Conservation (phyloP, 1,140 invertebrate species). For the Macrotrachela quadricornifera region DNA sequence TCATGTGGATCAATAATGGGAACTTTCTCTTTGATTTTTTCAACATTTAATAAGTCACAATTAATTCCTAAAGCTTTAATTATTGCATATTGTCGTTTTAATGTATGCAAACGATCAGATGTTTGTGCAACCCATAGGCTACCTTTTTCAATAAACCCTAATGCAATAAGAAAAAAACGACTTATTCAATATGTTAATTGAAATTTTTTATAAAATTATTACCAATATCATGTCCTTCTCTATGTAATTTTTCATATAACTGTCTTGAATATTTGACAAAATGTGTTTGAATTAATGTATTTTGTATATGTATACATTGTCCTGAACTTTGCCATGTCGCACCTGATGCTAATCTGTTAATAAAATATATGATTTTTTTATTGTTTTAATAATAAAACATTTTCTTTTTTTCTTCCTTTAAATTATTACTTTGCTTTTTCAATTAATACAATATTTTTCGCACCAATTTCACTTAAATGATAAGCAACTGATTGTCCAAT, state of each 20-base stretch:
- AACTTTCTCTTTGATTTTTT: slow-evolving; percentile 52
- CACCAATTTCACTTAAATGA: slow-evolving; percentile 60
- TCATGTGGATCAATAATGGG: slow-evolving; percentile 58
- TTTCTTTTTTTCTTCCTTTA: no score
- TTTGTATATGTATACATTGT: no score
- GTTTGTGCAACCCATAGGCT: no score
- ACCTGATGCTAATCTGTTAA: no score
- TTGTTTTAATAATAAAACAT: no score
- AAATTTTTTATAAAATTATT: neutral
- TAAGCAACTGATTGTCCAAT: slow-evolving; percentile 81
- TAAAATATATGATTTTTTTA: no score
- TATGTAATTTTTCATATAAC: slow-evolving; percentile 57
- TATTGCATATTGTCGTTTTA: neutral
- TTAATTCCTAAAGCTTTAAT: slow-evolving; percentile 22
- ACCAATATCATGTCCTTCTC: slow-evolving; percentile 46
- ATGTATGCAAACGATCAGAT: no score
- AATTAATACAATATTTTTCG: slow-evolving; percentile 55
- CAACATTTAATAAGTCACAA: slow-evolving; percentile 43
- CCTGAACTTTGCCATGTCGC: no score
- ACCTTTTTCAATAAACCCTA: no score
- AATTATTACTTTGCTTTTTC: slow-evolving; percentile 47
- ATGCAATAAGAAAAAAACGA: no score
- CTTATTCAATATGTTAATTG: no score
- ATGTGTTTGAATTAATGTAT: slow-evolving; percentile 46
- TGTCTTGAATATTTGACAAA: slow-evolving; percentile 59